Evolutionary conservation across 1,140 invertebrate species (phyloP).

Genomic region (Drosophila truncata): DNA sequence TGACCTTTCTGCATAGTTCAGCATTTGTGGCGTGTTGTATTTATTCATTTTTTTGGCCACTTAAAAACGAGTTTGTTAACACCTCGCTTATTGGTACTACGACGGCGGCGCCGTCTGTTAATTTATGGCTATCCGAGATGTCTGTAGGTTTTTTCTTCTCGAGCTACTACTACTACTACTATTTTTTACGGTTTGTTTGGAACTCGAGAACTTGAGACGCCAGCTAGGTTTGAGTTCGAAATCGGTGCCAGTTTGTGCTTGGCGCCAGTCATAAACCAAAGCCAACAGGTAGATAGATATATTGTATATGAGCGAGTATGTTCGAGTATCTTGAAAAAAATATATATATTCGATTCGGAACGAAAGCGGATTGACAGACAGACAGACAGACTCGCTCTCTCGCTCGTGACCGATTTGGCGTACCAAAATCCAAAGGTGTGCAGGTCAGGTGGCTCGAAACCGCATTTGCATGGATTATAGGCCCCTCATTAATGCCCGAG

Average conservation of each 20-base stretch:
- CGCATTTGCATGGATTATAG: slow-evolving; percentile 45
- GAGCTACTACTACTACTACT: slow-evolving; percentile 26
- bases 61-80: slow-evolving; percentile 76
- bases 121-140: slow-evolving; percentile 49
- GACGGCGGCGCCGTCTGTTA: slow-evolving; percentile 62
- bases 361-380: slow-evolving; percentile 28
- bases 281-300: slow-evolving; percentile 24
- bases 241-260: slow-evolving; percentile 75
- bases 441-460: slow-evolving; percentile 41
- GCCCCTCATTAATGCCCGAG: slow-evolving; percentile 57
- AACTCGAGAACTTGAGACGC: slow-evolving; percentile 59
- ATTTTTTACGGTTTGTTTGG: slow-evolving; percentile 70
- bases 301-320: slow-evolving; percentile 1
- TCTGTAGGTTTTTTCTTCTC: slow-evolving; percentile 42
- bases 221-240: slow-evolving; percentile 57
- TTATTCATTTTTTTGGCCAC: slow-evolving; percentile 45
- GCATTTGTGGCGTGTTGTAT: slow-evolving; percentile 29
- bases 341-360: slow-evolving; percentile 34
- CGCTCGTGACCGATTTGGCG: slow-evolving; percentile 29
- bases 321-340: slow-evolving; percentile 21
- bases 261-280: slow-evolving; percentile 72
- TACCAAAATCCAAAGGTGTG: slow-evolving; percentile 50
- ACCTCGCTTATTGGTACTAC: slow-evolving; percentile 51
- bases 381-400: background rate
- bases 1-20: slow-evolving; percentile 68